A percentile compares a stretch with the other conserved stretches of the same genome.
These are phyloP conservation scores for Sphaerodactylus townsendi DNA, from an alignment of 2,113 vertebrate species.

Conservation along the genomic window DNA sequence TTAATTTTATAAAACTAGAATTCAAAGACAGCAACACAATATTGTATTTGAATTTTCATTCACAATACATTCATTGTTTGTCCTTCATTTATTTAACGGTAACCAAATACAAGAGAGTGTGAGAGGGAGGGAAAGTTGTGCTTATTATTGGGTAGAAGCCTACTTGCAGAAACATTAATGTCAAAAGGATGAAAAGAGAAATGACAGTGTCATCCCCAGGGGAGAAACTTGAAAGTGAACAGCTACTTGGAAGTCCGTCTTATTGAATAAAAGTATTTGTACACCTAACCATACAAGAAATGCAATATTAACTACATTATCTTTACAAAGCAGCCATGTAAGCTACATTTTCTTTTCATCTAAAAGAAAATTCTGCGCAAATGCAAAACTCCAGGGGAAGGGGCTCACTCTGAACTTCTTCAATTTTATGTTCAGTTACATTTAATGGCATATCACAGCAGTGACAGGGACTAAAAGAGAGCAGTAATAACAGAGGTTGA, in stretches of 20 bases:
- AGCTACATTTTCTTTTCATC: conserved; percentile 19
- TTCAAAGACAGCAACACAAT: not conserved
- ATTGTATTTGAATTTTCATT: not conserved
- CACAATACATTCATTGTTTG: not conserved
- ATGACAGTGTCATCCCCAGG: not conserved
- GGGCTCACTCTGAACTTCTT: not conserved
- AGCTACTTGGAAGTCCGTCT: conserved; percentile 1
- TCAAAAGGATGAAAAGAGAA: not conserved
- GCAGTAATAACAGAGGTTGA: conserved; percentile 52
- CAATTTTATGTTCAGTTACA: conserved; percentile 22
- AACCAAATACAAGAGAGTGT: not conserved
- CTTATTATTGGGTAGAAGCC: conserved; percentile 20
- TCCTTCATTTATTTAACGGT: not conserved
- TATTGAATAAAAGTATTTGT: conserved; percentile 38
- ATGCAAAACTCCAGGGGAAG: conserved; percentile 4
- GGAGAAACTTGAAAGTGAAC: conserved; percentile 43
- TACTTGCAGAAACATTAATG: conserved; percentile 34
- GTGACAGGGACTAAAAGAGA: conserved; percentile 37
- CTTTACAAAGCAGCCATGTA: conserved; percentile 21
- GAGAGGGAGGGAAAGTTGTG: too few relatives aligned
- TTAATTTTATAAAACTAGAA: not conserved
- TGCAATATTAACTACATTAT: conserved; percentile 38
- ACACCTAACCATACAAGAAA: conserved; percentile 31
- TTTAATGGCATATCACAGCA: conserved; percentile 42
- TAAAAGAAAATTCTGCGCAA: conserved; percentile 15